Conservation (phyloP, 2,888 invertebrate genomes). For the Nymphalis urticae region DNA sequence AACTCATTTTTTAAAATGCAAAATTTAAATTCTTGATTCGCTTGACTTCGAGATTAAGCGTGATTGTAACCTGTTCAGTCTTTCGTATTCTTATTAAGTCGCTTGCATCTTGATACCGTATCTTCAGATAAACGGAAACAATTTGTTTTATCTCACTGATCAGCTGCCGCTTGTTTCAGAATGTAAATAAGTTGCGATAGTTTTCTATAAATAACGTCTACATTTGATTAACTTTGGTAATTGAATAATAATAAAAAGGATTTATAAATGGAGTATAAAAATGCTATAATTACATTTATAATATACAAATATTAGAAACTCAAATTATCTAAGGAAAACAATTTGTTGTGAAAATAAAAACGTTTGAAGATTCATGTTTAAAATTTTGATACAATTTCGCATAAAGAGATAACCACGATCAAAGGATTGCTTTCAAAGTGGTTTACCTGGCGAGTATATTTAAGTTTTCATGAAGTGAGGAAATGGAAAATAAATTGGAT, state of each 20-base stretch:
- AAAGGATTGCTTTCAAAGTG: conserved; percentile 80
- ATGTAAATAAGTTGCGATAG: conserved; percentile 25
- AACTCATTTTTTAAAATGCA: not conserved
- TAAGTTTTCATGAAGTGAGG: conserved; percentile 80
- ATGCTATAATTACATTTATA: not conserved
- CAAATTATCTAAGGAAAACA: conserved; percentile 16
- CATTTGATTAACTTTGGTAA: conserved; percentile 4
- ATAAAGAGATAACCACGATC: conserved; percentile 76
- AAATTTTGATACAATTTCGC: conserved; percentile 75
- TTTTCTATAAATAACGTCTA: conserved; percentile 13
- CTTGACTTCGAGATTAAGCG: conserved; percentile 57
- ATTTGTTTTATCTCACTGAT: conserved; percentile 55
- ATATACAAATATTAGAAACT: not conserved
- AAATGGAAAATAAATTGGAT: conserved; percentile 81
- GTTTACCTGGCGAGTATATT: conserved; percentile 79
- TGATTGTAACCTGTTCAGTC: conserved; percentile 65
- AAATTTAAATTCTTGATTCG: conserved; percentile 47
- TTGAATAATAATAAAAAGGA: conserved; percentile 1
- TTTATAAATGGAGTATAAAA: not conserved
- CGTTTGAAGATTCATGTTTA: conserved; percentile 48
- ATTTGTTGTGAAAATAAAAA: conserved; percentile 38
- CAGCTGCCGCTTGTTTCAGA: conserved; percentile 32
- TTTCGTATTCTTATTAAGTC: conserved; percentile 61
- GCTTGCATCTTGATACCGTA: conserved; percentile 40
- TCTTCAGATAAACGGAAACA: conserved; percentile 56